phyloP scores from a whole-genome alignment of 2,797 vertebrate species.

The Hydrocynus forskahlii region DNA sequence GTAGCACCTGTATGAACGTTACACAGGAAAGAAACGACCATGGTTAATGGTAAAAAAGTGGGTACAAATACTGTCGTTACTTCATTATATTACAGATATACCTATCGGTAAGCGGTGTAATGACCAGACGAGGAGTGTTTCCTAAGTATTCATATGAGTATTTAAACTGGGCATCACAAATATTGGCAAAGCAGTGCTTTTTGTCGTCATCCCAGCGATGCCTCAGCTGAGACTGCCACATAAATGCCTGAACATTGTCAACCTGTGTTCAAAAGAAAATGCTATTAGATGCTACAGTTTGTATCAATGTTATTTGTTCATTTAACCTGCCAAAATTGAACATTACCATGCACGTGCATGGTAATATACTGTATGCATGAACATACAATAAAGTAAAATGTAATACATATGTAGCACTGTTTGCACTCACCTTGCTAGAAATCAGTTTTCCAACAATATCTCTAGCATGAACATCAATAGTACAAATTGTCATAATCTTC shows the following conservation, averaged over 20 bases:
- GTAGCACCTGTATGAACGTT: slow-evolving; percentile 72
- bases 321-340: too few species aligned
- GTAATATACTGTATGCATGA: too few species aligned
- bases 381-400: too few species aligned
- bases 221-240: slow-evolving; percentile 83
- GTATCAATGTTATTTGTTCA: not conserved
- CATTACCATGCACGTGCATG: too few species aligned
- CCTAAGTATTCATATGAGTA: slow-evolving; percentile 85
- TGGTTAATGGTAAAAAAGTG: too few species aligned
- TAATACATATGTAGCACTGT: too few species aligned
- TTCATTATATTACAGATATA: slow-evolving; percentile 38
- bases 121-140: slow-evolving; percentile 83
- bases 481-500: slow-evolving; percentile 90
- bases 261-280: too few species aligned
- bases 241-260: slow-evolving; percentile 72
- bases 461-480: slow-evolving; percentile 87
- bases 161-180: slow-evolving; percentile 85
- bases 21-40: not conserved
- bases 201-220: slow-evolving; percentile 81
- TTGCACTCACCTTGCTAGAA: slow-evolving; percentile 82
- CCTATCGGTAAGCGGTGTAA: slow-evolving; percentile 86
- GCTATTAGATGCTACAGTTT: too few species aligned
- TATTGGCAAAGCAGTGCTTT: slow-evolving; percentile 80
- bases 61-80: too few species aligned
- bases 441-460: slow-evolving; percentile 86